These are phyloP conservation scores for Acleris emargana DNA, from an alignment of 2,888 invertebrate species.

Conservation along the genomic window DNA sequence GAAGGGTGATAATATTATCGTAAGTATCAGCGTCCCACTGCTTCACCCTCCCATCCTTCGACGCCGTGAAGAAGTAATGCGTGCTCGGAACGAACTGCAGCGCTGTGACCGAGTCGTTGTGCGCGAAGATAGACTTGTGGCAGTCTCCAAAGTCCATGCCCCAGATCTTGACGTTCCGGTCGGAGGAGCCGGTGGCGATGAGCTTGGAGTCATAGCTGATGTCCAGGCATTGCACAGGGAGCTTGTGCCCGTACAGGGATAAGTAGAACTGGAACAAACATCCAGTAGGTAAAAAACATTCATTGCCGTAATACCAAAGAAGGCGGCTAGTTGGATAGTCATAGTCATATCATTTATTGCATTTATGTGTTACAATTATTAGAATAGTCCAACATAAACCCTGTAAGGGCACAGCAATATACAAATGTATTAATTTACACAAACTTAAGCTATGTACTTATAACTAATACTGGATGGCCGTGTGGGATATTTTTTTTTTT, in stretches of 20 bases:
- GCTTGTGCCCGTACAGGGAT: constrained; percentile 97
- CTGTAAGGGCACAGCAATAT: too few species aligned
- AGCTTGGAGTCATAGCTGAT: constrained; percentile 94
- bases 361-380: too few species aligned
- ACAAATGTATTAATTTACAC: too few species aligned
- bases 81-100: constrained; percentile 95
- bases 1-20: constrained; percentile 93
- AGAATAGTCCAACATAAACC: too few species aligned
- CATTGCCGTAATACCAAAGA: too few species aligned
- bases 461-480: too few species aligned
- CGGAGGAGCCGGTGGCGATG: constrained; percentile 97
- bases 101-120: constrained; percentile 96
- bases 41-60: constrained; percentile 97
- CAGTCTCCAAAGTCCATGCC: constrained; percentile 99
- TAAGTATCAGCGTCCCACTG: constrained; percentile 98
- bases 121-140: constrained; percentile 97
- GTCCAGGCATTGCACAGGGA: constrained; percentile 96
- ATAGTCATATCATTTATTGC: too few species aligned
- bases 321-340: too few species aligned
- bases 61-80: constrained; percentile 96
- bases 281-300: too few species aligned
- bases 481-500: too few species aligned
- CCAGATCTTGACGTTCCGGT: constrained; percentile 98
- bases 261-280: constrained; percentile 89
- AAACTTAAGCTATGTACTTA: too few species aligned